These are phyloP conservation scores for Drosophila macrothrix DNA, from an alignment of 2,888 invertebrate genomes.

Conservation along the genomic window DNA sequence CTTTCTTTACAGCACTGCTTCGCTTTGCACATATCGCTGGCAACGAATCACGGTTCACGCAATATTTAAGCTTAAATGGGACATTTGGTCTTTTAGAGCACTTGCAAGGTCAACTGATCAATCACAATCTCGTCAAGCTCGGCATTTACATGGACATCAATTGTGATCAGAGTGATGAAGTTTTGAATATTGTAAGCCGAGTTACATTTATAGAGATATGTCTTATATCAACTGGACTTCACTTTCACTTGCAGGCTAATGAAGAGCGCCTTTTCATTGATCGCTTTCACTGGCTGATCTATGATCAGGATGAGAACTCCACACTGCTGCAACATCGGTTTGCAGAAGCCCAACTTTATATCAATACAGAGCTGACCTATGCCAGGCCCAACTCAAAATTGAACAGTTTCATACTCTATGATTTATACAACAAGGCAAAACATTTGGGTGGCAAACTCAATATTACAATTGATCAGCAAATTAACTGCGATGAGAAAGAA, in stretches of 20 bases:
- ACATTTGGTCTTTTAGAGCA: background rate
- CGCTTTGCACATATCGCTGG: constrained; percentile 38
- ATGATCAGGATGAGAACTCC: constrained; percentile 50
- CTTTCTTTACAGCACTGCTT: constrained; percentile 55
- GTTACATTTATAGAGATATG: background rate
- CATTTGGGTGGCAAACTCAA: constrained; percentile 81
- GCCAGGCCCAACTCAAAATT: constrained; percentile 4
- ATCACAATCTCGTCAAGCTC: constrained; percentile 50
- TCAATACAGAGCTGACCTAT: constrained; percentile 81
- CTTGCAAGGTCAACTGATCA: constrained; percentile 45
- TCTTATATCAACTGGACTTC: background rate
- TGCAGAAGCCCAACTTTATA: constrained; percentile 61
- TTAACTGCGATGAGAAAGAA: constrained; percentile 52
- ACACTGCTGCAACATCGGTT: constrained; percentile 57
- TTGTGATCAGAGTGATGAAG: constrained; percentile 60
- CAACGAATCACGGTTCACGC: constrained; percentile 37
- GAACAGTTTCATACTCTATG: constrained; percentile 66
- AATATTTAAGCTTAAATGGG: constrained; percentile 48
- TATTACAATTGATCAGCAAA: constrained; percentile 74
- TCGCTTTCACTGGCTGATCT: constrained; percentile 80
- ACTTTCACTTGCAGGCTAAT: constrained; percentile 61
- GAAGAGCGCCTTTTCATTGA: constrained; percentile 53
- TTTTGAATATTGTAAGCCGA: constrained; percentile 59
- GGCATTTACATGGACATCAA: constrained; percentile 78
- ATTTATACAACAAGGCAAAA: constrained; percentile 83